A percentile compares a stretch with the other conserved stretches of the same genome.
These are phyloP conservation scores for Pelobates cultripes DNA, from an alignment of 2,797 vertebrate genomes.

Conservation along the genomic window DNA sequence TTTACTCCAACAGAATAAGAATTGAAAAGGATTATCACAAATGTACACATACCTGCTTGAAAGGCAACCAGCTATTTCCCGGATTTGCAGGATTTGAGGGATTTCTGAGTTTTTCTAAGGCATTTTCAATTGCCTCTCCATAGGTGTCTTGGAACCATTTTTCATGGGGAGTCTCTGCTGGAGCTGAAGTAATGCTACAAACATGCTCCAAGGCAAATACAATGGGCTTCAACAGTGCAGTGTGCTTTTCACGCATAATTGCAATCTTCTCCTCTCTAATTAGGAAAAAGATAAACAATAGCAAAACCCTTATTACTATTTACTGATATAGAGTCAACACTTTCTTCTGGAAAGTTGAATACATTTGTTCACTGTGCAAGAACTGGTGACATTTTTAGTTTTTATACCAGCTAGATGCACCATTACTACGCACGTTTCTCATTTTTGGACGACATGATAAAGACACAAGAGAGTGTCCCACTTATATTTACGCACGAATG, in stretches of 20 bases:
- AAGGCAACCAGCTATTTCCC: slow-evolving; percentile 95
- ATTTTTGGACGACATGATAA: no score
- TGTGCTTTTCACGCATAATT: slow-evolving; percentile 98
- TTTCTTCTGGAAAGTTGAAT: no score
- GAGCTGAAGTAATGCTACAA: slow-evolving; percentile 89
- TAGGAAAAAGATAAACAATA: not conserved
- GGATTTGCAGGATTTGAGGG: slow-evolving; percentile 94
- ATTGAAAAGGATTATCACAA: no score
- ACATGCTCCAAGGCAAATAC: slow-evolving; percentile 97
- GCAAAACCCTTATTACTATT: slow-evolving; percentile 23
- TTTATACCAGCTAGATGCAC: no score
- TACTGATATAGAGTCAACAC: not conserved
- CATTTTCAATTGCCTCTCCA: slow-evolving; percentile 87
- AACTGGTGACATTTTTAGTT: no score
- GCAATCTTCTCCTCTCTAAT: slow-evolving; percentile 94
- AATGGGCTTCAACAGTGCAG: slow-evolving; percentile 95
- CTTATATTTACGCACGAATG: no score
- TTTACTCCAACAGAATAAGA: no score
- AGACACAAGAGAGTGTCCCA: no score
- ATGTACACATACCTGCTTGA: slow-evolving; percentile 85
- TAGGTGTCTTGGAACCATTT: slow-evolving; percentile 98
- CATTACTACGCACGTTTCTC: no score
- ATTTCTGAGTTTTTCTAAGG: slow-evolving; percentile 88
- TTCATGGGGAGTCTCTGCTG: slow-evolving; percentile 94
- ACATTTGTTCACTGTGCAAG: no score